Percentiles rank a stretch among this genome's conserved stretches.
phyloP scores from a whole-genome alignment of 1,140 invertebrate species.

The Zaprionus nigranus region DNA sequence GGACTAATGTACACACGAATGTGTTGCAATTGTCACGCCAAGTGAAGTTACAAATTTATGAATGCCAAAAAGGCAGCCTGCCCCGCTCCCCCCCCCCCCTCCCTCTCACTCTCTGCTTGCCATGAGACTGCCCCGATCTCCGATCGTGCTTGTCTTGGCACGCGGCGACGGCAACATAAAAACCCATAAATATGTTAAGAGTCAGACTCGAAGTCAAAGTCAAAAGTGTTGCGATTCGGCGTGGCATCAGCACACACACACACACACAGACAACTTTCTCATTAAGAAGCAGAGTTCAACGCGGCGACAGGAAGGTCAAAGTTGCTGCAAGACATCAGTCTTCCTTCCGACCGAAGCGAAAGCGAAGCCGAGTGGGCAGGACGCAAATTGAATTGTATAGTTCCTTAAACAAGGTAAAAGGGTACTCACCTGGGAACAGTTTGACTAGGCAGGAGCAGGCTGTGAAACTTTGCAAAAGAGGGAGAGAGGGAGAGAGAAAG shows the following conservation, averaged over 20 bases:
- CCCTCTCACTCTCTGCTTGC: background rate
- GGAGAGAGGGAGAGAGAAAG: background rate
- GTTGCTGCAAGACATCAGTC: constrained; percentile 17
- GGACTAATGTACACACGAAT: constrained; percentile 81
- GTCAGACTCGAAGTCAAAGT: constrained; percentile 76
- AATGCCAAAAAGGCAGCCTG: constrained; percentile 75
- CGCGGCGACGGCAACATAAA: constrained; percentile 67
- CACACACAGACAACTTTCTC: constrained; percentile 61
- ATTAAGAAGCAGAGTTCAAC: constrained; percentile 71
- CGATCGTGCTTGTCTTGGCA: constrained; percentile 43
- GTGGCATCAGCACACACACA: constrained; percentile 26
- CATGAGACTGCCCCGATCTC: constrained; percentile 18
- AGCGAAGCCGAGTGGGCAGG: background rate
- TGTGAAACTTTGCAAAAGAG: background rate
- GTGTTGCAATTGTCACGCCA: constrained; percentile 84
- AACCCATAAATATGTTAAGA: constrained; percentile 81
- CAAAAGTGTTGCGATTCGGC: constrained; percentile 63
- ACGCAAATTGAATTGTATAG: constrained; percentile 30
- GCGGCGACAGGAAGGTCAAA: constrained; percentile 46
- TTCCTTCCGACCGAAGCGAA: constrained; percentile 13
- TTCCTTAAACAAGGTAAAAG: background rate
- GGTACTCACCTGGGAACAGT: no score
- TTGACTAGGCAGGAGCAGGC: background rate
- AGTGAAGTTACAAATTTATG: constrained; percentile 84
- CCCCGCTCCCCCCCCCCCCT: constrained; percentile 2